Evolutionary conservation across 2,113 vertebrate species (phyloP).

Genomic region (Ailuropoda melanoleuca): DNA sequence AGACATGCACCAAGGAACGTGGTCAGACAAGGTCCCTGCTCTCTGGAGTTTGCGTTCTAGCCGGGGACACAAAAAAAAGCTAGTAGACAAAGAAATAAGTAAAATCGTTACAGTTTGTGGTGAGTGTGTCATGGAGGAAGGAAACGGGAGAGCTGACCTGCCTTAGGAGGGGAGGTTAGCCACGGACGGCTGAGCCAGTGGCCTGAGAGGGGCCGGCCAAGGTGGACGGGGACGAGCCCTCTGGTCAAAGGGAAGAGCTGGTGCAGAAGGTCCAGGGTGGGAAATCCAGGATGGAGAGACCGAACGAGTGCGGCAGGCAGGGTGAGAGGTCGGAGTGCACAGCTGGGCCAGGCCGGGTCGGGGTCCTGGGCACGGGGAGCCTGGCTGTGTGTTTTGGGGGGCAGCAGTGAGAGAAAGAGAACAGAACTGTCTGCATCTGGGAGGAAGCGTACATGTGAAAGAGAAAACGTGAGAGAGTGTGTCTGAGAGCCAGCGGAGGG

Average conservation of each 20-base stretch:
- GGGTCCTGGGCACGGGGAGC: neutral
- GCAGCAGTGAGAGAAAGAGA: neutral
- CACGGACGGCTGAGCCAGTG: neutral
- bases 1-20: neutral
- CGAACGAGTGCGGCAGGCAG: rapidly evolving
- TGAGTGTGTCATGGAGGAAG: neutral
- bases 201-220: neutral
- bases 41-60: neutral
- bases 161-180: neutral
- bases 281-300: neutral
- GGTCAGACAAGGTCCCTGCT: neutral
- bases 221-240: rapidly evolving
- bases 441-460: neutral
- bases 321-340: neutral
- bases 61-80: neutral
- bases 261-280: neutral
- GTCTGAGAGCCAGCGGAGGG: neutral
- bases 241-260: neutral
- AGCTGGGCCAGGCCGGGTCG: rapidly evolving
- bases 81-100: neutral
- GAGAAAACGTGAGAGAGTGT: neutral
- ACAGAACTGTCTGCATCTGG: neutral
- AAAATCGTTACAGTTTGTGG: neutral
- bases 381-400: neutral
- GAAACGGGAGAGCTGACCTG: neutral